Evolutionary conservation across 2,797 vertebrate species (phyloP).

Genomic region (Champsocephalus gunnari): DNA sequence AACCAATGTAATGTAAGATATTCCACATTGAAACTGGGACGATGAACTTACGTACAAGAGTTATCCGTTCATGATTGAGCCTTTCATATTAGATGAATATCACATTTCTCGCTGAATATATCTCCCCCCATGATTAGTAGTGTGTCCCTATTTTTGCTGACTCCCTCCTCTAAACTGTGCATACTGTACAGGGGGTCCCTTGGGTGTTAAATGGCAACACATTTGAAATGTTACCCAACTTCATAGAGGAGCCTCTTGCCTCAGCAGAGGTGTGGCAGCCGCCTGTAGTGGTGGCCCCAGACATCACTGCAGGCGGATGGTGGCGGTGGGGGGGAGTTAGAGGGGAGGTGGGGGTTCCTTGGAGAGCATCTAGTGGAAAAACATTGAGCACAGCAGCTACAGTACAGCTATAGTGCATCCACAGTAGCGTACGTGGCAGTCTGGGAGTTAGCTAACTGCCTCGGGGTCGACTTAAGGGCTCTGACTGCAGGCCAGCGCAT

Average conservation of each 20-base stretch:
- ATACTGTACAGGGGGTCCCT: slow-evolving; percentile 17
- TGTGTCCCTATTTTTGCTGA: slow-evolving; percentile 26
- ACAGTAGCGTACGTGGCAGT: slow-evolving; percentile 44
- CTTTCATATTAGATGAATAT: background rate
- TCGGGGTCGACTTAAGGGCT: slow-evolving; percentile 73
- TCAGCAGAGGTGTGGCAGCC: slow-evolving; percentile 66
- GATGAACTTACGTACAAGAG: background rate
- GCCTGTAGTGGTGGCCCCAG: slow-evolving; percentile 66
- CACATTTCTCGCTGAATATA: slow-evolving; percentile 1
- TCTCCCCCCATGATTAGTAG: slow-evolving; percentile 19
- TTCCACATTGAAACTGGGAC: slow-evolving; percentile 22
- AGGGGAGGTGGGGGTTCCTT: slow-evolving; percentile 31
- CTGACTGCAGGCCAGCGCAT: slow-evolving; percentile 67
- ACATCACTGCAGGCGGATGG: slow-evolving; percentile 56
- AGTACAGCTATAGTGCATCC: slow-evolving; percentile 49
- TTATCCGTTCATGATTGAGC: slow-evolving; percentile 2
- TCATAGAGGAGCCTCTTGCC: slow-evolving; percentile 59
- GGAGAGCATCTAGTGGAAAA: slow-evolving; percentile 71
- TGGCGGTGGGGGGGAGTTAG: background rate
- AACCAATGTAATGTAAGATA: slow-evolving; percentile 7
- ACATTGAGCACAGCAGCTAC: slow-evolving; percentile 62
- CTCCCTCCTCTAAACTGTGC: slow-evolving; percentile 32
- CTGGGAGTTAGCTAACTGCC: slow-evolving; percentile 71
- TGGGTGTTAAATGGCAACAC: slow-evolving; percentile 61
- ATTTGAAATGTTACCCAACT: slow-evolving; percentile 63